These are phyloP conservation scores for Lysiphlebus fabarum DNA, from an alignment of 1,140 invertebrate genomes.

Conservation along the genomic window DNA sequence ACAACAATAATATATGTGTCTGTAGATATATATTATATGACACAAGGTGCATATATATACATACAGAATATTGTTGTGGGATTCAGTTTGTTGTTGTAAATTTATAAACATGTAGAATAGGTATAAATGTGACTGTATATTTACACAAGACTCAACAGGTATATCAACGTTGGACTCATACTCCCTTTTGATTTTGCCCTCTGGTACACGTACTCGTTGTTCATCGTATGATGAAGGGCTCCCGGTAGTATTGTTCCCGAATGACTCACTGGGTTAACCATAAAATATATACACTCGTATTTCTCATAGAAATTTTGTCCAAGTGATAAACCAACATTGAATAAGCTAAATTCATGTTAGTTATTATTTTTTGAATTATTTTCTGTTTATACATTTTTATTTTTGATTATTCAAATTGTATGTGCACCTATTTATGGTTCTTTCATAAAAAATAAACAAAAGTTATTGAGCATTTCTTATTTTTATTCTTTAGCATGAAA, in stretches of 20 bases:
- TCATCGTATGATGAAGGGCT: slow-evolving; percentile 42
- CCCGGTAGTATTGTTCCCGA: slow-evolving; percentile 39
- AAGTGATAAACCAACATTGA: no score
- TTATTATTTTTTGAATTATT: background rate
- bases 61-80: slow-evolving; percentile 16
- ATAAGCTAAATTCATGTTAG: no score
- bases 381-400: slow-evolving; percentile 12
- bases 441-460: slow-evolving; percentile 3
- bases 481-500: slow-evolving; percentile 16
- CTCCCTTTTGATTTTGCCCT: background rate
- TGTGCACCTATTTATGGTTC: no score
- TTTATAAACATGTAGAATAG: slow-evolving; percentile 14
- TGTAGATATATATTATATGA: background rate
- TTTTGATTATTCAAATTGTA: background rate
- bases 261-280: slow-evolving; percentile 42
- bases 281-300: slow-evolving; percentile 33
- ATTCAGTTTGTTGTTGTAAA: background rate
- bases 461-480: background rate
- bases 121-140: background rate
- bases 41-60: slow-evolving; percentile 1
- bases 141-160: slow-evolving; percentile 35
- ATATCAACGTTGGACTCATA: slow-evolving; percentile 17
- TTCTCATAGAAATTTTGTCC: no score
- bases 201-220: slow-evolving; percentile 26
- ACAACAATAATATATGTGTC: background rate